A percentile compares a stretch with the other conserved stretches of the same genome.
Conservation (phyloP, 2,113 vertebrate genomes). For the Etia nguti region DNA sequence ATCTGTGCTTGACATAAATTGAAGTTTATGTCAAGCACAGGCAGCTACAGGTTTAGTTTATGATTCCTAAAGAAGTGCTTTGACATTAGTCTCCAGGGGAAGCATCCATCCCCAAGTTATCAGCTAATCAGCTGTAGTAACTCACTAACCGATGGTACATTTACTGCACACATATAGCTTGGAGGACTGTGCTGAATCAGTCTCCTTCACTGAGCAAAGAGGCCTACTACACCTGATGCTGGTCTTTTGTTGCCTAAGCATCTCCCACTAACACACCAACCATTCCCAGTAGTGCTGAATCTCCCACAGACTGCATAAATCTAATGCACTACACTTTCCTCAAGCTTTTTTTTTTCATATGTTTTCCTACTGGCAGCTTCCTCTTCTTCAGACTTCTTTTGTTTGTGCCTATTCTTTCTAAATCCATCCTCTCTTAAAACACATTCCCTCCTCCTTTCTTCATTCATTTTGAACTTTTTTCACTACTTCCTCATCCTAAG, state of each 20-base stretch:
- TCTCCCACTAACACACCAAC: rapidly evolving
- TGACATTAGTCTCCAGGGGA: background rate
- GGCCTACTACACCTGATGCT: background rate
- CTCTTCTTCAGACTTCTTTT: background rate
- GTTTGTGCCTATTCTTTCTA: background rate
- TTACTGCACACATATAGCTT: background rate
- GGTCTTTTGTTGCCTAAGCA: background rate
- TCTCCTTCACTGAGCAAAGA: background rate
- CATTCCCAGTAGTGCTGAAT: background rate
- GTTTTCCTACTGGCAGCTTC: background rate
- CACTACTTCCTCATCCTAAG: background rate
- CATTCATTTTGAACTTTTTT: background rate
- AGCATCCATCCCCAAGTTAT: background rate
- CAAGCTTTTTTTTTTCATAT: background rate
- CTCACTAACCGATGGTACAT: background rate
- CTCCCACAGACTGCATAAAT: background rate
- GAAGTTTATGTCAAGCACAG: rapidly evolving
- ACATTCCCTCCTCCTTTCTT: background rate
- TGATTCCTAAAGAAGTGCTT: background rate
- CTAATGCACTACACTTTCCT: rapidly evolving
- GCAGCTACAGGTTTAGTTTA: background rate
- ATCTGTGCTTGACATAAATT: background rate
- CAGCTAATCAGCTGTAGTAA: background rate
- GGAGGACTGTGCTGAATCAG: rapidly evolving
- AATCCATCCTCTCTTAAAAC: rapidly evolving